phyloP scores from a whole-genome alignment of 2,113 vertebrate genomes.

The Polyodon spathula region DNA sequence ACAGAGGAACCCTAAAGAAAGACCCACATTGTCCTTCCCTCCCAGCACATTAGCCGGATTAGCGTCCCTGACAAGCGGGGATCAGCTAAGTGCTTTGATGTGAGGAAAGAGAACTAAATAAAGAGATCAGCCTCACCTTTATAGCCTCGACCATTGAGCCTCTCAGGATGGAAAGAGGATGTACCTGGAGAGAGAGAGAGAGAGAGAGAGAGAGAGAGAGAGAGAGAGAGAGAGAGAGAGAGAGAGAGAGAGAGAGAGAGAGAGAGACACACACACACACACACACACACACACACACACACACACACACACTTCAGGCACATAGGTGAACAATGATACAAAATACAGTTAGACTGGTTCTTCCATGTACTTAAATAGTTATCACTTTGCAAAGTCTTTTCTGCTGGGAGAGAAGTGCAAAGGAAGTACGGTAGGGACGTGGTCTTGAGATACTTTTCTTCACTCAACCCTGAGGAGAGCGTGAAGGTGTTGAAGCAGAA shows the following conservation, averaged over 20 bases:
- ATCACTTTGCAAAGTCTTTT: too few species aligned
- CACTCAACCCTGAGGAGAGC: not conserved
- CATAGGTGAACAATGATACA: too few species aligned
- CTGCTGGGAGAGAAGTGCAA: slow-evolving; percentile 16
- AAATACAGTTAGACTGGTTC: too few species aligned
- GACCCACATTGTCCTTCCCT: slow-evolving; percentile 13
- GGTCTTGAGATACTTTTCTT: not conserved
- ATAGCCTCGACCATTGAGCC: not conserved
- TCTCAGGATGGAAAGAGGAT: not conserved
- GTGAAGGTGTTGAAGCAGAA: slow-evolving; percentile 10
- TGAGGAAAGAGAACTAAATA: slow-evolving; percentile 5
- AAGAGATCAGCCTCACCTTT: not conserved
- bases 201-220: too few species aligned
- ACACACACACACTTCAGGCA: too few species aligned
- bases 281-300: too few species aligned
- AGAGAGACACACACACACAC: too few species aligned
- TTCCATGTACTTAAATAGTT: too few species aligned
- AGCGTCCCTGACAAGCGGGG: slow-evolving; percentile 26
- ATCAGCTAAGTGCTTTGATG: slow-evolving; percentile 33
- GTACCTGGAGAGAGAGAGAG: too few species aligned
- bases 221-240: slow-evolving; percentile 3
- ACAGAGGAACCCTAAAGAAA: slow-evolving; percentile 11
- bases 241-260: slow-evolving; percentile 12
- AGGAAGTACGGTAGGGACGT: slow-evolving; percentile 2
- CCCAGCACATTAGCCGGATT: slow-evolving; percentile 32